Conservation (phyloP, 2,797 vertebrate genomes). For the Lepus townsendii region DNA sequence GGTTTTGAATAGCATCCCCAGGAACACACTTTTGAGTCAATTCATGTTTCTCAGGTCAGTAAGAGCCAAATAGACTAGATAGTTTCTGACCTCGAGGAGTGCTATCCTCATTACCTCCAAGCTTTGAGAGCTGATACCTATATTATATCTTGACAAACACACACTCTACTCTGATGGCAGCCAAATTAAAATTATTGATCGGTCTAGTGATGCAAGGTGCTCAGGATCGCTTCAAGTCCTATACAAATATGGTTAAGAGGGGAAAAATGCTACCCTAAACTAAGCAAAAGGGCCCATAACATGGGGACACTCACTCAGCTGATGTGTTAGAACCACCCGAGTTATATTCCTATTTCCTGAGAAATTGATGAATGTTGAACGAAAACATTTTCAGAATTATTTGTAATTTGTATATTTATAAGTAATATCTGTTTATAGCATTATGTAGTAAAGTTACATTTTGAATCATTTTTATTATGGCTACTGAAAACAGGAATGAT, state of each 20-base stretch:
- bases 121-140: not conserved
- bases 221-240: not conserved
- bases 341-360: not conserved
- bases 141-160: not conserved
- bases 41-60: not conserved
- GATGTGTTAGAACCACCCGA: not conserved
- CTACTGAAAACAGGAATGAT: not conserved
- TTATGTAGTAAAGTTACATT: constrained; percentile 4
- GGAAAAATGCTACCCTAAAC: not conserved
- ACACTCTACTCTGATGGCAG: not conserved
- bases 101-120: not conserved
- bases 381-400: not conserved
- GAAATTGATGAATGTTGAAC: not conserved
- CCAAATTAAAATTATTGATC: not conserved
- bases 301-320: not conserved
- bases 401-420: constrained; percentile 20
- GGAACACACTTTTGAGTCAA: not conserved
- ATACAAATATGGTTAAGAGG: not conserved
- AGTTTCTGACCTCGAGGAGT: not conserved
- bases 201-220: not conserved
- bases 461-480: not conserved
- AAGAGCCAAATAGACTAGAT: not conserved
- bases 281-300: not conserved
- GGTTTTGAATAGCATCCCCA: not conserved
- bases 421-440: not conserved